phyloP scores from a whole-genome alignment of 2,797 vertebrate genomes.

The Cynopterus sphinx region DNA sequence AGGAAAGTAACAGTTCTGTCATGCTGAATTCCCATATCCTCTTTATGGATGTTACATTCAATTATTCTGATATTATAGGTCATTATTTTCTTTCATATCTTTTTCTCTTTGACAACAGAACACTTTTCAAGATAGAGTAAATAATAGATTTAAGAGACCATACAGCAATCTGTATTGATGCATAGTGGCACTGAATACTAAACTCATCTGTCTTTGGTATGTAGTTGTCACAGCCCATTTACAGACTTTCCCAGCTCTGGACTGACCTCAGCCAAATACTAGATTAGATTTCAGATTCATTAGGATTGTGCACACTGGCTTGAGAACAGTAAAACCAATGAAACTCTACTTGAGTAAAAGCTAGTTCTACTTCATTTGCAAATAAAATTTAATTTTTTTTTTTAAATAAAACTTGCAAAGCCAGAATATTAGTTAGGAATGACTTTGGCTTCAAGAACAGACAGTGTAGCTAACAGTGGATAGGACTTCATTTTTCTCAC shows the following conservation, averaged over 20 bases:
- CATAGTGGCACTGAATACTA: constrained; percentile 1
- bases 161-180: constrained; percentile 21
- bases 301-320: constrained; percentile 42
- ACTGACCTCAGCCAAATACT: constrained; percentile 47
- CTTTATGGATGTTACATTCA: constrained; percentile 25
- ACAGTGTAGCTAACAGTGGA: not conserved
- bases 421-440: not conserved
- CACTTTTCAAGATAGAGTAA: constrained; percentile 41
- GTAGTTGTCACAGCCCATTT: constrained; percentile 45
- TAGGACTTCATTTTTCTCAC: constrained; percentile 26
- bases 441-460: constrained; percentile 11
- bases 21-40: constrained; percentile 55
- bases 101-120: constrained; percentile 53
- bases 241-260: constrained; percentile 35
- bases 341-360: constrained; percentile 32
- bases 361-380: not conserved
- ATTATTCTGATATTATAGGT: constrained; percentile 53
- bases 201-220: constrained; percentile 38
- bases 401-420: constrained; percentile 14
- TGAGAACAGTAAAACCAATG: constrained; percentile 47
- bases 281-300: constrained; percentile 52
- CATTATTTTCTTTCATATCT: constrained; percentile 54
- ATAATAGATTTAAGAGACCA: constrained; percentile 42
- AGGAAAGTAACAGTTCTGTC: constrained; percentile 44
- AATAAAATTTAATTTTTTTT: too few species aligned